phyloP scores from a whole-genome alignment of 2,797 vertebrate species.

The Dermochelys coriacea region DNA sequence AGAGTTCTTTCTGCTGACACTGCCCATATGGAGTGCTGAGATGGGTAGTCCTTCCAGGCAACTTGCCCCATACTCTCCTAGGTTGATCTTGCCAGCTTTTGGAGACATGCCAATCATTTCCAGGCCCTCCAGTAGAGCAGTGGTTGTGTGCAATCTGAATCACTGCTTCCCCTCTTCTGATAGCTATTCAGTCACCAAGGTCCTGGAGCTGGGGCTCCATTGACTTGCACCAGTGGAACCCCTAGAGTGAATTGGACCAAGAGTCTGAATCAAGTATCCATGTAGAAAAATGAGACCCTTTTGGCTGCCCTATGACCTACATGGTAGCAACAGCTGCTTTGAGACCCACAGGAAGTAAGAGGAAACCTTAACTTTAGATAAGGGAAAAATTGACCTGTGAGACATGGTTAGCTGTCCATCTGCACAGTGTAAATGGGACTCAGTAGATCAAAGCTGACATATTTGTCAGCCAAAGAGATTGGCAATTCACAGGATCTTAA shows the following conservation, averaged over 20 bases:
- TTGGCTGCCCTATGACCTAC: background rate
- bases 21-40: background rate
- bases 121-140: background rate
- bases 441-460: background rate
- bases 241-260: background rate
- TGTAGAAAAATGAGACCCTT: background rate
- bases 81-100: background rate
- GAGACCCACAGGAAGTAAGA: background rate
- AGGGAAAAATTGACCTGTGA: background rate
- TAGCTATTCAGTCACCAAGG: background rate
- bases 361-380: background rate
- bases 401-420: conserved; percentile 5
- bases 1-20: background rate
- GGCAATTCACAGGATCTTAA: background rate
- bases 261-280: background rate
- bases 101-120: background rate
- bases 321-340: background rate
- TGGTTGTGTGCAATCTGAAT: background rate
- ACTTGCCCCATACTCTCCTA: background rate
- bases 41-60: background rate
- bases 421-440: conserved; percentile 4
- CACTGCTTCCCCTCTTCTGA: background rate
- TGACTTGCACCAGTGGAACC: background rate
- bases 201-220: background rate
- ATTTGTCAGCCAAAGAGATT: background rate